These are phyloP conservation scores for Eurystomus glaucurus DNA, from an alignment of 2,797 vertebrate species.

Conservation along the genomic window DNA sequence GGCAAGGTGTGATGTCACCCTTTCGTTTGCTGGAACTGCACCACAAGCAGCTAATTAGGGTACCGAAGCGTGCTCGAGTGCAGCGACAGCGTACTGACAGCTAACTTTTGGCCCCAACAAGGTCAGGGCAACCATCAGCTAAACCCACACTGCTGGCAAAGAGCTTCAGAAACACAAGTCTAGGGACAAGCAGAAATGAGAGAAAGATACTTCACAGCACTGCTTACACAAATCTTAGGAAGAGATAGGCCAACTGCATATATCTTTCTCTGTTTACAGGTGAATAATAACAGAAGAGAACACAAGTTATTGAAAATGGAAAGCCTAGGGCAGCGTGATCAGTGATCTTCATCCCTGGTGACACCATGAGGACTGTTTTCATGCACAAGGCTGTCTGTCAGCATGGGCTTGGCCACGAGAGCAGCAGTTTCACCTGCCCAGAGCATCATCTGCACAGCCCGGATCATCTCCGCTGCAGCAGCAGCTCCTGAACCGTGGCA, in stretches of 20 bases:
- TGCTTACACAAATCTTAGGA: not conserved
- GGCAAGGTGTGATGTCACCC: not conserved
- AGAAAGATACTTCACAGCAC: not conserved
- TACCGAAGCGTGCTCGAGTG: accelerated
- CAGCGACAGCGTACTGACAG: accelerated
- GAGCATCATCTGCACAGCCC: not conserved
- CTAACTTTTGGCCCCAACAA: not conserved
- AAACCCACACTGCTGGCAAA: not conserved
- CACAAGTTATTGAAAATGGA: not conserved
- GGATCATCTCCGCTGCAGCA: not conserved
- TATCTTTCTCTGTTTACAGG: not conserved
- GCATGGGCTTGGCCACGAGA: accelerated
- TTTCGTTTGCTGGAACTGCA: not conserved
- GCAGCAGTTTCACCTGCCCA: not conserved
- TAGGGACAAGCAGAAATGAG: not conserved
- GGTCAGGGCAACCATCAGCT: not conserved
- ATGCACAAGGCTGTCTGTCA: accelerated
- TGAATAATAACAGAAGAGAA: not conserved
- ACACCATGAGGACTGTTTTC: accelerated
- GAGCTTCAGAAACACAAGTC: not conserved
- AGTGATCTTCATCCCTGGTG: not conserved
- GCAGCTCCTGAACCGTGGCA: accelerated
- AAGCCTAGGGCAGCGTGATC: not conserved
- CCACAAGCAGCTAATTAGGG: not conserved
- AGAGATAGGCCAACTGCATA: not conserved